Conservation (phyloP, 2,888 invertebrate genomes). For the Orthonychiurus folsomi region DNA sequence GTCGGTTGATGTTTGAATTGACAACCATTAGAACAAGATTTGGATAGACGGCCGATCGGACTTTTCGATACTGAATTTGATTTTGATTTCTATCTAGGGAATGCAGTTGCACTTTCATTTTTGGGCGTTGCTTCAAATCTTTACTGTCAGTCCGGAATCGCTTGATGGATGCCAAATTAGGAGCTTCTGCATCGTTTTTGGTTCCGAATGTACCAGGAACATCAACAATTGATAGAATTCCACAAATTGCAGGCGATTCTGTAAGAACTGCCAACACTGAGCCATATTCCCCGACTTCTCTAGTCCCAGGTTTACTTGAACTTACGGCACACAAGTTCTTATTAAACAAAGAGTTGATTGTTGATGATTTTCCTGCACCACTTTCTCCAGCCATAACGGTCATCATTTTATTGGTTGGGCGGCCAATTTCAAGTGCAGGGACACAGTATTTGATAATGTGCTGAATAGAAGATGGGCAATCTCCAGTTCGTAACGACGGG, state of each 20-base stretch:
- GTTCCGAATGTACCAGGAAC: not conserved
- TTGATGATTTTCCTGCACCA: slow-evolving; percentile 5
- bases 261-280: not conserved
- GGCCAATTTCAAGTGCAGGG: not conserved
- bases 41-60: not conserved
- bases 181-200: not conserved
- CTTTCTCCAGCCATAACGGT: slow-evolving; percentile 3
- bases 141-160: not conserved
- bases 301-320: not conserved
- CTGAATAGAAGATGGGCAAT: too few relatives aligned
- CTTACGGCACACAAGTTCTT: not conserved
- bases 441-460: not conserved
- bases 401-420: not conserved
- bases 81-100: too few relatives aligned
- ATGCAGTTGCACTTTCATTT: too few relatives aligned
- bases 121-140: not conserved
- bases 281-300: not conserved
- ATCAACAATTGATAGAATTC: not conserved
- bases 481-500: too few relatives aligned
- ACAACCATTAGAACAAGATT: not conserved
- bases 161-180: not conserved
- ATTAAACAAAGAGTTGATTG: slow-evolving; percentile 10
- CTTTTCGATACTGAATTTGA: not conserved
- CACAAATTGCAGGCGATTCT: not conserved
- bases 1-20: not conserved